Conservation (phyloP, 1,140 invertebrate genomes). For the Diplogasteroides magnus region DNA sequence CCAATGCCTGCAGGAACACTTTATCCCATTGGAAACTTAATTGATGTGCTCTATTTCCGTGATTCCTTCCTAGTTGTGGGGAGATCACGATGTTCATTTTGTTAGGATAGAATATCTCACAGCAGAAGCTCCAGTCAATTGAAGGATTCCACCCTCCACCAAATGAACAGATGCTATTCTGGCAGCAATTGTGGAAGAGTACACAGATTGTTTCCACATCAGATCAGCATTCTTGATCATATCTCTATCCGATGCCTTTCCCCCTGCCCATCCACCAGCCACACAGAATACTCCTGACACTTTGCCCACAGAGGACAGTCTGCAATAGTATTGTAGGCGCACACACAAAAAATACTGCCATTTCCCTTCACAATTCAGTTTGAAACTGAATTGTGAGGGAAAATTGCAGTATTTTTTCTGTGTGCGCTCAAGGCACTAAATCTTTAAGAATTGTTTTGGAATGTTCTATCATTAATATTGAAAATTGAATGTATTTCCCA, state of each 20-base stretch:
- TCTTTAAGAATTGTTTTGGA: constrained; percentile 38
- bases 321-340: too few species aligned
- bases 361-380: too few species aligned
- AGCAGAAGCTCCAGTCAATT: constrained; percentile 89
- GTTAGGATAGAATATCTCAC: constrained; percentile 58
- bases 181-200: constrained; percentile 86
- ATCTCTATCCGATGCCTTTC: not conserved
- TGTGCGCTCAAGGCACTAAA: too few species aligned
- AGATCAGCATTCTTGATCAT: constrained; percentile 75
- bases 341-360: too few species aligned
- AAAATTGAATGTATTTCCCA: constrained; percentile 42
- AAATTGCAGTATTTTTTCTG: too few species aligned
- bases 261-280: constrained; percentile 83
- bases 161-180: constrained; percentile 76
- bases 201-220: constrained; percentile 95
- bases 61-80: too few species aligned
- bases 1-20: constrained; percentile 1
- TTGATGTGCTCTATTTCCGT: too few species aligned
- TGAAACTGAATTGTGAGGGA: too few species aligned
- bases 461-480: too few species aligned
- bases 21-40: too few species aligned
- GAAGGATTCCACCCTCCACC: constrained; percentile 79
- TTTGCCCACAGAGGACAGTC: too few species aligned
- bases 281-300: constrained; percentile 94
- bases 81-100: too few species aligned